A percentile compares a stretch with the other conserved stretches of the same genome.
These are phyloP conservation scores for Epinotia brunnichana DNA, from an alignment of 2,888 invertebrate species.

Conservation along the genomic window DNA sequence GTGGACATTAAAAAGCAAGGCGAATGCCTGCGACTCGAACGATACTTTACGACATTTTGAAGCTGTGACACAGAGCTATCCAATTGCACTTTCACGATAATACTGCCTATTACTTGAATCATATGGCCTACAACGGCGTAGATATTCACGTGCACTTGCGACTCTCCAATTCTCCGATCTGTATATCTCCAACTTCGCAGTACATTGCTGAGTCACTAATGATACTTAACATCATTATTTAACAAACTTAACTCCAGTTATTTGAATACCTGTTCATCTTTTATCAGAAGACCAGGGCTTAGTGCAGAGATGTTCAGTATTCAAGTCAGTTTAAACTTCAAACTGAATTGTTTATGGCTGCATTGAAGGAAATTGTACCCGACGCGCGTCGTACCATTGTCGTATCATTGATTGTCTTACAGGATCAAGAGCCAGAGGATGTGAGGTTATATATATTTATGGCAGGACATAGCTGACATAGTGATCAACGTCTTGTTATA, in stretches of 20 bases:
- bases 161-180: too few relatives aligned
- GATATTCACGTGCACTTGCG: too few relatives aligned
- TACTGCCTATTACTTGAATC: too few relatives aligned
- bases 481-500: neutral
- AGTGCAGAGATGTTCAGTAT: too few relatives aligned
- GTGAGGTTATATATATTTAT: slow-evolving; percentile 16
- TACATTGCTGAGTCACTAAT: neutral
- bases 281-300: too few relatives aligned
- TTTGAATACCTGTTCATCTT: too few relatives aligned
- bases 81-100: too few relatives aligned
- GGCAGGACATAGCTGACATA: neutral
- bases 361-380: neutral
- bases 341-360: neutral
- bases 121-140: too few relatives aligned
- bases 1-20: neutral
- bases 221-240: neutral
- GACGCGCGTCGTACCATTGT: neutral
- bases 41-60: neutral
- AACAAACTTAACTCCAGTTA: too few relatives aligned
- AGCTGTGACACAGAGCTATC: too few relatives aligned
- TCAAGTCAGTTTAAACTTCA: neutral
- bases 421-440: neutral
- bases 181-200: neutral
- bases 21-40: neutral
- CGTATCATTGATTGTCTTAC: too few relatives aligned